Evolutionary conservation across 2,113 vertebrate species (phyloP), one percentile per base, ranked within the genome.

Genomic region (Asarcornis scutulata): DNA sequence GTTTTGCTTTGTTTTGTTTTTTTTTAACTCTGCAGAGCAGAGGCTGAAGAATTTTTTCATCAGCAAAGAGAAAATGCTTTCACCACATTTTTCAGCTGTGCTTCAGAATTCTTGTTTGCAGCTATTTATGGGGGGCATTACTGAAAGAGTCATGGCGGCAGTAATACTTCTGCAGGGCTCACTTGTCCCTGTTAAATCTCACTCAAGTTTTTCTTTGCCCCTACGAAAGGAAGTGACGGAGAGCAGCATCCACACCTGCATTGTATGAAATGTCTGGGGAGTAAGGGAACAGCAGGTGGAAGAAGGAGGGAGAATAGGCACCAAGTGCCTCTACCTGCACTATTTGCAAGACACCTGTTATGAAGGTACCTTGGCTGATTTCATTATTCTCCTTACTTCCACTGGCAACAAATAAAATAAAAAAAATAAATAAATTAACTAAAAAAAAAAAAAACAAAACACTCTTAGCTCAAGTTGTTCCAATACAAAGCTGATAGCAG

Each of bases 301-400:
- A n/a, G 40, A 62, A 5, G 4, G 31, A 78, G 16, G n/a, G 20
- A 58, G 13, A 58, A n/a, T 52, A 36, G n/a, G 23, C 4, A 1
- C 15, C 7, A 0, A 3, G 42, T 0, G 1, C 12, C 44, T 34
- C n/a, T 46, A 3, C 1, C 60, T 38, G 50, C 56, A 9, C 32
- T 48, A 58, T 25, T 40, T 58, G 32, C 31, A 52, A 9, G 20
- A 34, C 6, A 32, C 32, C 9, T 18, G 7, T 40, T 40, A 7
- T 4, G 50, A 48, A 59, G 31, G 23, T 31, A 26, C n/a, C 31
- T 42, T 50, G 56, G 17, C 11, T n/a, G 38, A 11, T 58, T 86
- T 58, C 26, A 7, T 40, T 34, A 5, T 42, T 11, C 58, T 36
- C 18, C 26, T 8, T 1, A 2, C 74, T 66, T 69, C 23, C 6